Conservation (phyloP, 2,797 vertebrate species). For the Sebastes vulpes region DNA sequence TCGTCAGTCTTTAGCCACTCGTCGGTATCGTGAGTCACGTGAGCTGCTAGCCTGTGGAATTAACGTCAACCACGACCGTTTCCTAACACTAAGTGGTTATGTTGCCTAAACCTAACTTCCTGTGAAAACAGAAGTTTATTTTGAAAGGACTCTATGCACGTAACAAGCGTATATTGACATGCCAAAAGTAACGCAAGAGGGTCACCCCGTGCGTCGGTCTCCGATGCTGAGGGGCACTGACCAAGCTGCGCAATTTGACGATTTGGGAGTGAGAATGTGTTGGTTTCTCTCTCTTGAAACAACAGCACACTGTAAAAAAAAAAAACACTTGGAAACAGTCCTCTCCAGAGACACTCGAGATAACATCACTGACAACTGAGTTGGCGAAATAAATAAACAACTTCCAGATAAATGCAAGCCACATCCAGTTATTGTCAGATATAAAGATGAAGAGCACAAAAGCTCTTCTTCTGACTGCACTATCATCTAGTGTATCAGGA, state of each 20-base stretch:
- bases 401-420: not conserved
- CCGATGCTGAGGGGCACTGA: not conserved
- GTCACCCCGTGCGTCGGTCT: too few species aligned
- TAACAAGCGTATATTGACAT: not conserved
- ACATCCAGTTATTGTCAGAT: not conserved
- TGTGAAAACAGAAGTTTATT: too few species aligned
- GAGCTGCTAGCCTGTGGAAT: too few species aligned
- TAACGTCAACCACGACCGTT: too few species aligned
- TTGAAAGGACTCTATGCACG: not conserved
- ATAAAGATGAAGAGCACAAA: constrained; percentile 7
- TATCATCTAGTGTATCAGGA: constrained; percentile 4
- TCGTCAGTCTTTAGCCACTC: too few species aligned
- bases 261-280: not conserved
- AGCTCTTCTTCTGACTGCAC: not conserved
- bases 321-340: not conserved
- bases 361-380: not conserved
- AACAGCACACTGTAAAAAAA: not conserved
- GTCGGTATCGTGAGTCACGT: too few species aligned
- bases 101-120: too few species aligned
- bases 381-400: not conserved
- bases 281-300: not conserved
- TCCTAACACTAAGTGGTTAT: too few species aligned
- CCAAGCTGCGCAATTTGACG: too few species aligned
- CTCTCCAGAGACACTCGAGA: not conserved
- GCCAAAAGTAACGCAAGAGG: too few species aligned